These are phyloP conservation scores for Loris lydekkerianus DNA, from an alignment of 2,797 vertebrate genomes.

Conservation along the genomic window DNA sequence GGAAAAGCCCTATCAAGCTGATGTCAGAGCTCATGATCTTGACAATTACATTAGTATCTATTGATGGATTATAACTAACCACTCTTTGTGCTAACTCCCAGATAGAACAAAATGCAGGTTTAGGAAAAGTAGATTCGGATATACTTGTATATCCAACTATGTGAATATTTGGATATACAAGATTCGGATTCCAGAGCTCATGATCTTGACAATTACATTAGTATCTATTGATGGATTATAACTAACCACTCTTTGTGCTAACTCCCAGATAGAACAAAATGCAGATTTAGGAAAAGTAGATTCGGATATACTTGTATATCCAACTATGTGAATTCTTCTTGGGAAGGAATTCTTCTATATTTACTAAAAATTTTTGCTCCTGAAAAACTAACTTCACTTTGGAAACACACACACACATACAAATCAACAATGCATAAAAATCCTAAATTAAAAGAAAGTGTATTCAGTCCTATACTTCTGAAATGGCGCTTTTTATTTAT, in stretches of 20 bases:
- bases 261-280: not conserved
- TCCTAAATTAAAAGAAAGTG: not conserved
- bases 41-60: not conserved
- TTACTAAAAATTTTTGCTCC: not conserved
- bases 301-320: not conserved
- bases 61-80: not conserved
- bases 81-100: not conserved
- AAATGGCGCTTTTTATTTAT: not conserved
- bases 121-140: not conserved
- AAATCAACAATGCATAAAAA: conserved; percentile 10
- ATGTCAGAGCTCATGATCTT: not conserved
- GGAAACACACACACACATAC: not conserved
- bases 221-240: not conserved
- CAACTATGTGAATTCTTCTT: not conserved
- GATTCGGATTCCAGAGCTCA: no score
- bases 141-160: not conserved
- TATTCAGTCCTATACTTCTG: not conserved
- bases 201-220: not conserved
- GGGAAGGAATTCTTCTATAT: not conserved
- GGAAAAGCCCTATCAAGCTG: not conserved
- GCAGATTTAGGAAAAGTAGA: not conserved
- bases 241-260: not conserved
- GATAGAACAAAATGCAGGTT: not conserved
- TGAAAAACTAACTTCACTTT: not conserved
- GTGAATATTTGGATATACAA: not conserved